Conservation (phyloP, 2,113 vertebrate species). For the Onychostoma macrolepis region DNA sequence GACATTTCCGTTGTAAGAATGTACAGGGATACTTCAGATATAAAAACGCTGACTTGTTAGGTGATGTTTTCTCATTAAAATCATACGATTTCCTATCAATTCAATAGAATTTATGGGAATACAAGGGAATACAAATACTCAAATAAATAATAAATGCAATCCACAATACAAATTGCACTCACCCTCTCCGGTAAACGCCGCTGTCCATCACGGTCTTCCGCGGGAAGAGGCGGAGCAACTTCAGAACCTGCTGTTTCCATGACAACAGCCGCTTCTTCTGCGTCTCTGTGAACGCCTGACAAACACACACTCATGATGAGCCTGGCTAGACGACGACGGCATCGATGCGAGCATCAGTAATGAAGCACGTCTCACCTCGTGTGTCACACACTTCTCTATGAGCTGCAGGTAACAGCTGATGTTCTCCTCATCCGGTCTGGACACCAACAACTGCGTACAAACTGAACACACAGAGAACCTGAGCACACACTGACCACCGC, state of each 20-base stretch:
- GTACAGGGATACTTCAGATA: no score
- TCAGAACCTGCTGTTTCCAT: conserved; percentile 96
- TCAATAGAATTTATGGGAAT: no score
- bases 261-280: conserved; percentile 91
- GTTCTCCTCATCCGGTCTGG: conserved; percentile 93
- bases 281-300: conserved; percentile 91
- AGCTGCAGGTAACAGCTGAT: conserved; percentile 95
- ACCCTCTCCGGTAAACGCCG: conserved; percentile 92
- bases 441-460: conserved; percentile 92
- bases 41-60: no score
- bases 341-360: background rate
- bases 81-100: no score
- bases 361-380: conserved; percentile 78
- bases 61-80: no score
- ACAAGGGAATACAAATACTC: no score
- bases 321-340: background rate
- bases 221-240: conserved; percentile 89
- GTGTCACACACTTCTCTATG: conserved; percentile 91
- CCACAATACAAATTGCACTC: background rate
- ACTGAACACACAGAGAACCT: conserved; percentile 68
- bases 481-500: no score
- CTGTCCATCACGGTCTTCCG: conserved; percentile 90
- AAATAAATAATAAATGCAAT: no score
- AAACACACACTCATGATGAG: background rate
- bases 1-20: no score